Base-by-base conservation (phyloP, 1,140 invertebrate species). In the Lordiphosa collinella region DNA sequence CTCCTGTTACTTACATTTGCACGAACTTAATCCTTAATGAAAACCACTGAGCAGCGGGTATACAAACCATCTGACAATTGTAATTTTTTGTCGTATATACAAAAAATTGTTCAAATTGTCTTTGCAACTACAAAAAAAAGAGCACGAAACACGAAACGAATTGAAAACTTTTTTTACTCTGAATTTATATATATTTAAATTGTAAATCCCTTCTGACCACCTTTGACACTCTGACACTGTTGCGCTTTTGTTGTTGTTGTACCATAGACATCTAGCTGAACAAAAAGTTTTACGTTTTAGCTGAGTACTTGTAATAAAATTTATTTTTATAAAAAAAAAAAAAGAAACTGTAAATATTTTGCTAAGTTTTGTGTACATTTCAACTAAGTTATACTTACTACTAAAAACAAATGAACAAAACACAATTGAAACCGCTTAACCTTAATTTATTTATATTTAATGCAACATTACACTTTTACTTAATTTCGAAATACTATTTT, bases 161-260 rank as follows among this genome's bases (percentile, higher is more conserved):
- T 29, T 29, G 25, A 29, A 29, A 29, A 29, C 25, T 25, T 25
- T 1, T 29, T 29, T 29, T 29, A 29, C 25, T 66, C 34, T 65
- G 14, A 13, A 38, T 14, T 13, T 13, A 14, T 14, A 9, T 38
- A 37, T 13, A 36, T 36, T 2, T 36, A 37, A 12, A 36, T 12
- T 38, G 36, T 38, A 40, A 40, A 40, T 9, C 14, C 14, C 68
- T 51, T 34, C 71, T 44, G 44, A 66, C 59, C 55, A 66, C 59
- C 55, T 62, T 75, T 79, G 80, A 71, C 68, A 62, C 78, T 71
- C 59, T 82, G 76, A 82, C 71, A 76, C 52, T 82, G 71, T 80
- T 82, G 71, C 76, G 76, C 66, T 80, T 80, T 80, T 80, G 70
- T 80, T 80, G 70, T 80, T 80, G 76, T 80, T 80, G 75, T 80